These are phyloP conservation scores for Rhombomys opimus DNA, from an alignment of 2,113 vertebrate species.

Conservation along the genomic window DNA sequence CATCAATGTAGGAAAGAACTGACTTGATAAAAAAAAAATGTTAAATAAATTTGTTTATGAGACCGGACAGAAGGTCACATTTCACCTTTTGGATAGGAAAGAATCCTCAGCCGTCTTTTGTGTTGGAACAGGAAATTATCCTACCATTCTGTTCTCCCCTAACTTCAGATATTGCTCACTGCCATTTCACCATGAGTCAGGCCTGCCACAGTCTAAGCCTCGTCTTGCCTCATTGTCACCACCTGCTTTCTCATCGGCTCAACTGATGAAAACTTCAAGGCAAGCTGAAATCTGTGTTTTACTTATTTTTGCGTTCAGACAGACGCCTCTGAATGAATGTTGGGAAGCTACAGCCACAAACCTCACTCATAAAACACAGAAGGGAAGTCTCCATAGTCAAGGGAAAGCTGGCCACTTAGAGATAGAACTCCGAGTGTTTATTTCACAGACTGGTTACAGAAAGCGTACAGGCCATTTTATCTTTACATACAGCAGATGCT, in stretches of 20 bases:
- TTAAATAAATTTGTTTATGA: conserved; percentile 59
- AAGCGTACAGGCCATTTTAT: conserved; percentile 11
- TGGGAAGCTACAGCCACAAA: conserved; percentile 7
- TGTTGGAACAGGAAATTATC: conserved; percentile 75
- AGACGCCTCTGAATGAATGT: conserved; percentile 47
- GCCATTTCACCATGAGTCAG: conserved; percentile 69
- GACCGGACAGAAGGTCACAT: conserved; percentile 50
- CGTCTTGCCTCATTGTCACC: conserved; percentile 42
- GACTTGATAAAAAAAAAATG: conserved; percentile 27
- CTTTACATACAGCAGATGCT: background rate
- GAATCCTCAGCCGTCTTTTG: conserved; percentile 39
- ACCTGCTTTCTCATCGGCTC: conserved; percentile 51
- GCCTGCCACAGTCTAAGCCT: conserved; percentile 39
- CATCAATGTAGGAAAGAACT: background rate
- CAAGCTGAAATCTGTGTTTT: conserved; percentile 35
- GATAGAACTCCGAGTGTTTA: background rate
- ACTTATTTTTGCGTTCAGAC: conserved; percentile 64
- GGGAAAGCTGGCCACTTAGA: background rate
- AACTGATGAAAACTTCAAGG: conserved; percentile 69
- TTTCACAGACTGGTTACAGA: conserved; percentile 21
- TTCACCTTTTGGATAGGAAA: conserved; percentile 62
- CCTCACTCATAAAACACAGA: conserved; percentile 32
- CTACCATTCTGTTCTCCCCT: conserved; percentile 38
- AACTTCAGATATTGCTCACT: conserved; percentile 53
- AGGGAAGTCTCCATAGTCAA: background rate